Evolutionary conservation across 2,113 vertebrate species (phyloP), one percentile per base, ranked within the genome.

Genomic region (Silurus glanis): DNA sequence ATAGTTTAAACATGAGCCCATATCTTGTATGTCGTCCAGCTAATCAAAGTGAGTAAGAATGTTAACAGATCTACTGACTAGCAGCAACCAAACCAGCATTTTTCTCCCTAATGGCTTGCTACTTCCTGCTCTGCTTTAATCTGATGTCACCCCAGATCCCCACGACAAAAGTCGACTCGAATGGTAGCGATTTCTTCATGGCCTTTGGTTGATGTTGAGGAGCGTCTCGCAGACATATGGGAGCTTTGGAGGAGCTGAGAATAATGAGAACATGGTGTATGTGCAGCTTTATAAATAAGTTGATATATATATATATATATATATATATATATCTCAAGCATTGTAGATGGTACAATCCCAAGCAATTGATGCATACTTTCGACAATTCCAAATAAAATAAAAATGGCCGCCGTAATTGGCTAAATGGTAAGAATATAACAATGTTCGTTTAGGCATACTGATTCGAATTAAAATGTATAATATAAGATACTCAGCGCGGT

Each of bases 41-140:
- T 21, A 3, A 59, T 76, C 58, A 62, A 23, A 28, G 14, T 3
- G 25, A 16, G 47, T 37, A 75, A 75, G 82, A 83, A 64, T n/a
- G 59, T 37, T 49, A 82, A 66, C 51, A 74, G 47, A 51, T 62
- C 82, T 28, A 80, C 78, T 37, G 82, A 84, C 76, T 58, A 82
- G 80, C 59, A n/a, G 82, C 67, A 89, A 75, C 76, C 49, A 80
- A 69, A 67, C 37, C 80, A 87, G 55, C 64, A 2, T 9, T 85
- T 71, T 81, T 47, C 78, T 85, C 53, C 69, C 56, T 69, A 58
- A 61, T 23, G 51, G 55, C 61, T 66, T 66, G 10, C 21, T 67
- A 49, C 69, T 86, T 88, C 89, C 89, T 84, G 76, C 66, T 88
- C 84, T 64, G 82, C 69, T 76, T 37, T 86, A 81, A 84, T 71